Percentiles rank a stretch among this genome's conserved stretches.
Evolutionary conservation across 2,797 vertebrate species (phyloP).

Genomic region (Enteromius fasciolatus): DNA sequence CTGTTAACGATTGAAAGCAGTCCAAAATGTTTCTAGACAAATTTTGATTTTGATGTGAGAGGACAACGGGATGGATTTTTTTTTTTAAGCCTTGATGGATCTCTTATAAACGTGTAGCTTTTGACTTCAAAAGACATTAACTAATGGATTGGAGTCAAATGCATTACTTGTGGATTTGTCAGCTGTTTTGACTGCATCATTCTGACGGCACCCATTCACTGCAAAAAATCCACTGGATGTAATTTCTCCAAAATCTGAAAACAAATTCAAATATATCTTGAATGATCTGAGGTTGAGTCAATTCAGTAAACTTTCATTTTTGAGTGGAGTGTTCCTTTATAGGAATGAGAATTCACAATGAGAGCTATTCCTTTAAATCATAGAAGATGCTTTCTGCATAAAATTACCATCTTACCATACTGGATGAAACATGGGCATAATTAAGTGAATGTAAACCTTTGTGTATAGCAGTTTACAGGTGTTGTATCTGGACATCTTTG

Average conservation of each 20-base stretch:
- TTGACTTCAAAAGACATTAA: neutral
- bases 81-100: neutral
- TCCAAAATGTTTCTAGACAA: neutral
- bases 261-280: neutral
- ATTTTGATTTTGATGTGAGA: neutral
- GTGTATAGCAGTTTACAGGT: slow-evolving; percentile 30
- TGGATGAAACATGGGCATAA: slow-evolving; percentile 10
- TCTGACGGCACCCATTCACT: neutral
- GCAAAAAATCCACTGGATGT: neutral
- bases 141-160: neutral
- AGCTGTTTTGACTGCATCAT: neutral
- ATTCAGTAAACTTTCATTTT: neutral
- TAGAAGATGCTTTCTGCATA: neutral
- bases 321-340: neutral
- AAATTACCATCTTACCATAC: slow-evolving; percentile 13
- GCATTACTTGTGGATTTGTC: neutral
- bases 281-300: neutral
- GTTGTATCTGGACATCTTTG: slow-evolving; percentile 23
- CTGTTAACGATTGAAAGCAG: neutral
- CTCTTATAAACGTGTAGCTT: neutral
- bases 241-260: neutral
- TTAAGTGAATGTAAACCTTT: slow-evolving; percentile 38
- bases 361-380: neutral
- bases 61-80: neutral
- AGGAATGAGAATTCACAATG: neutral